A percentile compares a stretch with the other conserved stretches of the same genome.
Conservation (phyloP, 2,888 invertebrate species). For the Andrena flavipes region DNA sequence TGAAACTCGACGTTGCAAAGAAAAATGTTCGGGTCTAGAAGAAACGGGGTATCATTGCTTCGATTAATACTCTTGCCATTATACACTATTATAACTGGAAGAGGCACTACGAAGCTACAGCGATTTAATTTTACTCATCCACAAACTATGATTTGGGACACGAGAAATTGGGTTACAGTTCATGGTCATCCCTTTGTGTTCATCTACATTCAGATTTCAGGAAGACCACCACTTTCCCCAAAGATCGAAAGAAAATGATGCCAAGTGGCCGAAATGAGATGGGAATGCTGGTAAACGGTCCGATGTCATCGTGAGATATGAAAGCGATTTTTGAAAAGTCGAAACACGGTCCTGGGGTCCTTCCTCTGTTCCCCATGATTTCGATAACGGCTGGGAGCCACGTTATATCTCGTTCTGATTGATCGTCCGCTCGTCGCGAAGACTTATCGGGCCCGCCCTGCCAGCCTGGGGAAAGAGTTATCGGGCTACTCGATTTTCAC, state of each 20-base stretch:
- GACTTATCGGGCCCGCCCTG: slow-evolving; percentile 67
- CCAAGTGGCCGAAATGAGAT: not conserved
- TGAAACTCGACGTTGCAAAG: not conserved
- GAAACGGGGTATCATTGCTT: too few species aligned
- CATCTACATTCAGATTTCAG: not conserved
- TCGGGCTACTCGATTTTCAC: slow-evolving; percentile 69
- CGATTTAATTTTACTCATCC: too few species aligned
- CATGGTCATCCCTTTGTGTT: not conserved
- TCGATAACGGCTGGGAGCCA: slow-evolving; percentile 65
- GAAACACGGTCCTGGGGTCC: slow-evolving; percentile 30
- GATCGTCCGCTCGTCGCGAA: slow-evolving; percentile 66
- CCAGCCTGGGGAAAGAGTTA: slow-evolving; percentile 64
- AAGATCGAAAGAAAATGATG: not conserved
- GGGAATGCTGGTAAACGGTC: slow-evolving; percentile 9
- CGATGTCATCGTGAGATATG: slow-evolving; percentile 7
- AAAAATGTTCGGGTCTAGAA: not conserved
- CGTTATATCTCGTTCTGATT: slow-evolving; percentile 70
- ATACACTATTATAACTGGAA: too few species aligned
- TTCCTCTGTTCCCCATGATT: slow-evolving; percentile 49
- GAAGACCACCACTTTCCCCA: not conserved
- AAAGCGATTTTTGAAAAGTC: slow-evolving; percentile 34
- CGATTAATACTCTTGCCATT: too few species aligned
- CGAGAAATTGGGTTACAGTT: not conserved
- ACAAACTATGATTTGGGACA: not conserved
- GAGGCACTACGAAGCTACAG: too few species aligned